A percentile compares a stretch with the other conserved stretches of the same genome.
phyloP scores from a whole-genome alignment of 2,888 invertebrate genomes.

The Hecatera dysodea region DNA sequence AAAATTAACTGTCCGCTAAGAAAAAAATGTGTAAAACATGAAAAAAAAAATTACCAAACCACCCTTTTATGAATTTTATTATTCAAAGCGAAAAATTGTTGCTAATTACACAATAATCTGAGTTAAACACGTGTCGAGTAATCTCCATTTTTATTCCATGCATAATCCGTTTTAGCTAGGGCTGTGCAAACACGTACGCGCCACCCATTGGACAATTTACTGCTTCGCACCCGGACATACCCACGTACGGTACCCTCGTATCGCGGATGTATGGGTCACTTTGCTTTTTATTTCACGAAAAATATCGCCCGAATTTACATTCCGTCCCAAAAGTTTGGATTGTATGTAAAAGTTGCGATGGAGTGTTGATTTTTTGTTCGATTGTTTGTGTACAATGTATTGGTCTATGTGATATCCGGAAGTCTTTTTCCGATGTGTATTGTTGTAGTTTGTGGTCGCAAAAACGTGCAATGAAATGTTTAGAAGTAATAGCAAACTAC shows the following conservation, averaged over 20 bases:
- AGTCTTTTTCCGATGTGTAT: background rate
- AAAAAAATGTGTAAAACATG: constrained; percentile 18
- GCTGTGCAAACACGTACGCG: constrained; percentile 44
- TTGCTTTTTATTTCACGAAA: constrained; percentile 45
- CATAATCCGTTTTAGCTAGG: constrained; percentile 41
- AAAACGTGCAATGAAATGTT: background rate
- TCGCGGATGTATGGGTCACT: constrained; percentile 55
- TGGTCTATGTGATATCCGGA: background rate
- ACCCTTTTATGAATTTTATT: constrained; percentile 32
- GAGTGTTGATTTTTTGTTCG: constrained; percentile 51
- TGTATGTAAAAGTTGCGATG: constrained; percentile 51
- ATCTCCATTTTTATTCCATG: constrained; percentile 56
- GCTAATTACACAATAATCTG: constrained; percentile 63
- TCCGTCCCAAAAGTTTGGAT: constrained; percentile 58
- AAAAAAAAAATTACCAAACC: background rate
- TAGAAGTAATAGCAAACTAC: too few species aligned
- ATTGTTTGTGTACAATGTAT: constrained; percentile 45
- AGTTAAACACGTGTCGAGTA: constrained; percentile 55
- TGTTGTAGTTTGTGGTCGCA: background rate
- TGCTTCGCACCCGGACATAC: constrained; percentile 51
- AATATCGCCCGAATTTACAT: constrained; percentile 56
- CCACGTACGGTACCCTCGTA: constrained; percentile 64
- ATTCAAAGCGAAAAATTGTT: constrained; percentile 44
- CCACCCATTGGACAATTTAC: constrained; percentile 57
- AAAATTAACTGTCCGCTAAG: background rate